Evolutionary conservation across 2,888 invertebrate species (phyloP).

Genomic region (Latrodectus hesperus): DNA sequence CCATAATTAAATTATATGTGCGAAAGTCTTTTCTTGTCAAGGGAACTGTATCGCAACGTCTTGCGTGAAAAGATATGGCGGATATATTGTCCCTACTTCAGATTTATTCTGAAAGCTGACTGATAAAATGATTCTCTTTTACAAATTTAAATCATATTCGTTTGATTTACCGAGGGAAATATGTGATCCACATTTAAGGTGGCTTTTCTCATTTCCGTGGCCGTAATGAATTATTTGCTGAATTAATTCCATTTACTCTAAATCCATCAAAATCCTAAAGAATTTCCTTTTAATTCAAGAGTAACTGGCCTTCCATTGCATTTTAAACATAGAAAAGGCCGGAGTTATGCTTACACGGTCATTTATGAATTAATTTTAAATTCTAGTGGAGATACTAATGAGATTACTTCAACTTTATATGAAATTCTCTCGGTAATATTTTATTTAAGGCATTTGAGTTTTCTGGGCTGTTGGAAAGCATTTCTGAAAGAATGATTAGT

Average conservation of each 20-base stretch:
- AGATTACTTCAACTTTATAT: not conserved
- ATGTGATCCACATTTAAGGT: not conserved
- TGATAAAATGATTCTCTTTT: not conserved
- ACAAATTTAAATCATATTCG: not conserved
- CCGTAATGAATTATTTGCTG: constrained; percentile 3
- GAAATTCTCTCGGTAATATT: not conserved
- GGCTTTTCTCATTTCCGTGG: not conserved
- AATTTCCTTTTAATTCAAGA: constrained; percentile 1
- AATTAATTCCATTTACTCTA: constrained; percentile 3
- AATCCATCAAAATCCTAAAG: constrained; percentile 3
- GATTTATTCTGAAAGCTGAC: not conserved
- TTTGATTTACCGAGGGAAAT: not conserved
- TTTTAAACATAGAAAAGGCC: constrained; percentile 2
- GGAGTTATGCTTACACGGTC: not conserved
- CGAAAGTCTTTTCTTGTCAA: no score
- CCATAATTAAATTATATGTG: no score
- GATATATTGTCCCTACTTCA: no score
- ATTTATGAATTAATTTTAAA: not conserved
- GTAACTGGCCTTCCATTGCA: not conserved
- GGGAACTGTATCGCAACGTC: no score
- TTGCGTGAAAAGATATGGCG: no score
- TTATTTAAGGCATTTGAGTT: not conserved
- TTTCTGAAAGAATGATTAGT: no score
- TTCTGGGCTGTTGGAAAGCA: no score
- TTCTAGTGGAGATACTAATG: not conserved